Evolutionary conservation across 2,888 invertebrate genomes (phyloP), one percentile per base, ranked within the genome.

Genomic region (Drosophila seclusa): DNA sequence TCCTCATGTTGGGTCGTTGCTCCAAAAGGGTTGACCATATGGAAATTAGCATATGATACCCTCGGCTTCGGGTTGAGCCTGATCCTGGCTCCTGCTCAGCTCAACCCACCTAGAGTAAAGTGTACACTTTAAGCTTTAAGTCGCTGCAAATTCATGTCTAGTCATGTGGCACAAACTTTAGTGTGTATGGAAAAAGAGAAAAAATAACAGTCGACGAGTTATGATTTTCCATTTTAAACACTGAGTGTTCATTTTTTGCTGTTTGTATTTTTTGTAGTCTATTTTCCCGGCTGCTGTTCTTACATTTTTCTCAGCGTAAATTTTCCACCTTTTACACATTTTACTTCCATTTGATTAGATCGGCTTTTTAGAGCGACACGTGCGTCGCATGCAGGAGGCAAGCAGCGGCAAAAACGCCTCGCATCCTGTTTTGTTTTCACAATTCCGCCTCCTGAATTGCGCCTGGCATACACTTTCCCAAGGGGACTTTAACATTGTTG

Each of bases 301-400:
- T 75, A 73, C 55, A 71, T 88, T 68, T 63, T 68, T 73, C 70
- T 63, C 73, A 68, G 84, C 87, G 74, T 70, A 83, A 91, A 91
- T 90, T 91, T 91, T 87, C 91, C 91, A 85, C 83, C 87, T 91
- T 91, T 91, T 87, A 82, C 90, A 86, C 89, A 91, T 83, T 91
- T 91, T 89, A 90, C 85, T 91, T 91, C 91, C 91, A 90, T 90
- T 88, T 87, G 91, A 91, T 91, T 91, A 86, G 83, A 90, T 91
- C 90, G 82, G 76, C 81, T 90, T 86, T 86, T 84, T 78, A 77
- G 87, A 80, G 78, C 78, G 80, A 80, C 90, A 87, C 86, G 86
- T 87, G 84, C 89, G 68, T 29, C 36, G n/a, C 65, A 55, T 67
- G 66, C 34, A 62, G 63, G 75, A 60, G 66, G 53, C 61, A 45